A percentile compares a stretch with the other conserved stretches of the same genome.
phyloP scores from a whole-genome alignment of 1,140 invertebrate species.

The Papilio machaon region DNA sequence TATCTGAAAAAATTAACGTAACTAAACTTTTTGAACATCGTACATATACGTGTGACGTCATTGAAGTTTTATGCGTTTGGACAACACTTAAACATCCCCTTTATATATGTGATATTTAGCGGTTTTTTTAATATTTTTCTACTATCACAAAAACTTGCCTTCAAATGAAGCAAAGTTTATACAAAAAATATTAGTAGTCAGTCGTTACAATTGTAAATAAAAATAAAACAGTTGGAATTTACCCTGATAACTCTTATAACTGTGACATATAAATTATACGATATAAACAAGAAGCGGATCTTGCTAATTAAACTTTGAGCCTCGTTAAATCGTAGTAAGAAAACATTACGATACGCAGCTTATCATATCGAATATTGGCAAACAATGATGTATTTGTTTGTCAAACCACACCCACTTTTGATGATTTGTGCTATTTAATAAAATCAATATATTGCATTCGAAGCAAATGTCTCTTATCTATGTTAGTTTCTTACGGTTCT shows the following conservation, averaged over 20 bases:
- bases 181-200: too few species aligned
- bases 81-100: too few species aligned
- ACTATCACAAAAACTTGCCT: too few species aligned
- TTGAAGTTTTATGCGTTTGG: too few species aligned
- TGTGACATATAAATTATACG: conserved; percentile 42
- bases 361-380: conserved; percentile 14
- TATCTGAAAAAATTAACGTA: too few species aligned
- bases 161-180: too few species aligned
- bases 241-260: neutral
- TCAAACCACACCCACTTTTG: conserved; percentile 2
- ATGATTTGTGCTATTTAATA: neutral
- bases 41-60: too few species aligned
- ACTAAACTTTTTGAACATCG: too few species aligned
- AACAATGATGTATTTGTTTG: conserved; percentile 22
- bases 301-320: conserved; percentile 36
- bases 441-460: neutral
- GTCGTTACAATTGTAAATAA: neutral
- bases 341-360: neutral
- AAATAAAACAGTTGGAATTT: conserved; percentile 12
- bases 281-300: conserved; percentile 52
- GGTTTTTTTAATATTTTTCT: too few species aligned
- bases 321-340: conserved; percentile 19
- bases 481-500: too few species aligned
- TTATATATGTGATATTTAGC: too few species aligned
- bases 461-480: neutral